A percentile compares a stretch with the other conserved stretches of the same genome.
These are phyloP conservation scores for Diabrotica undecimpunctata DNA, from an alignment of 1,140 invertebrate genomes.

Conservation along the genomic window DNA sequence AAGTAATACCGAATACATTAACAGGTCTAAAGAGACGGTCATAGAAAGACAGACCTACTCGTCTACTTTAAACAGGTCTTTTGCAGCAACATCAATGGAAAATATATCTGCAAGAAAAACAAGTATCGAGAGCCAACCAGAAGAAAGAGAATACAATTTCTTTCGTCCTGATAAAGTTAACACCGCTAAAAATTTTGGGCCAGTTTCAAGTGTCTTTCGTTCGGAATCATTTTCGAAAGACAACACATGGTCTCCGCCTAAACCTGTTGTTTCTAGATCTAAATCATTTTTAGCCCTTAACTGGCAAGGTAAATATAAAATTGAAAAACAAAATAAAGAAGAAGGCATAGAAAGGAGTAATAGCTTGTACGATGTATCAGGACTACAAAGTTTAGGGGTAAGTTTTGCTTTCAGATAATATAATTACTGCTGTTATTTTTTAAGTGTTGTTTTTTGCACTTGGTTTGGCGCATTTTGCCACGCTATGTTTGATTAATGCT, in stretches of 20 bases:
- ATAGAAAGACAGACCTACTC: not conserved
- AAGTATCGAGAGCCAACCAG: conserved; percentile 10
- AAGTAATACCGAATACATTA: conserved; percentile 36
- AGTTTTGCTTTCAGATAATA: conserved; percentile 20
- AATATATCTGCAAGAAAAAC: conserved; percentile 29
- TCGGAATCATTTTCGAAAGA: conserved; percentile 45
- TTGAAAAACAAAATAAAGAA: conserved; percentile 15
- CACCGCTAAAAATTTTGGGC: conserved; percentile 1
- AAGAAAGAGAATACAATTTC: conserved; percentile 21
- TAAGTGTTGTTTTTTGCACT: not conserved
- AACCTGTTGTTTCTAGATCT: conserved; percentile 44
- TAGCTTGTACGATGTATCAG: conserved; percentile 44
- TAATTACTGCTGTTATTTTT: not conserved
- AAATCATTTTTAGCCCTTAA: conserved; percentile 45
- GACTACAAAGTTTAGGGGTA: conserved; percentile 48
- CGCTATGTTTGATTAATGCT: too few relatives aligned
- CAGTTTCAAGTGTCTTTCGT: conserved; percentile 24
- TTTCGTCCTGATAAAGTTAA: conserved; percentile 13
- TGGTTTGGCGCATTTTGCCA: too few relatives aligned
- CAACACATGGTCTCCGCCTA: conserved; percentile 30
- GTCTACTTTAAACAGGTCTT: conserved; percentile 13
- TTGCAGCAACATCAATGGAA: conserved; percentile 28
- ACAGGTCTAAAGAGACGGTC: not conserved
- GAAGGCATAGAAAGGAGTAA: conserved; percentile 36
- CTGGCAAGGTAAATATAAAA: conserved; percentile 27